Evolutionary conservation across 1,140 invertebrate genomes (phyloP).

Genomic region (Dolichoris vasculosae): DNA sequence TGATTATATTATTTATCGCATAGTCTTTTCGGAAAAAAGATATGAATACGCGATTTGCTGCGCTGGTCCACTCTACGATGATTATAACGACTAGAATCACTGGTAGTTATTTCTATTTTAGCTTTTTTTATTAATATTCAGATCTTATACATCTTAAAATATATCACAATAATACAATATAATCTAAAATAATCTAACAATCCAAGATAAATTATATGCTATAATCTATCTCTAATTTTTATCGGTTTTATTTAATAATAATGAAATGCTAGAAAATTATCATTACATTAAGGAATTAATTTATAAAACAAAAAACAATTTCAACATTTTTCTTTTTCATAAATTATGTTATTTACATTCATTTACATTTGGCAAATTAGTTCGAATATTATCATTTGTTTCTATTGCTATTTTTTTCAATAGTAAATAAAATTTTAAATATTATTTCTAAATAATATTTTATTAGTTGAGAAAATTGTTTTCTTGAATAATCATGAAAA

Average conservation of each 20-base stretch:
- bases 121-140: slow-evolving; percentile 25
- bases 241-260: neutral
- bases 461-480: neutral
- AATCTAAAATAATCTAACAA: neutral
- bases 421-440: neutral
- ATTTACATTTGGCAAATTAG: slow-evolving; percentile 25
- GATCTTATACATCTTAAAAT: slow-evolving; percentile 15
- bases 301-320: neutral
- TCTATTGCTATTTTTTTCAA: neutral
- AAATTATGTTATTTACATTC: neutral
- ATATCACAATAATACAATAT: slow-evolving; percentile 59
- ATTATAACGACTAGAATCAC: slow-evolving; percentile 16
- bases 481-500: neutral
- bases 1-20: neutral
- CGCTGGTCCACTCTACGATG: slow-evolving; percentile 29
- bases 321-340: neutral
- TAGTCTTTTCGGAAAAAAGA: slow-evolving; percentile 14
- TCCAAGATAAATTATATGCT: neutral
- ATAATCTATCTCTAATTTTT: neutral
- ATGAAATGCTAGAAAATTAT: neutral
- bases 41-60: slow-evolving; percentile 33
- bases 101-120: slow-evolving; percentile 19
- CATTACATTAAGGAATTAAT: neutral
- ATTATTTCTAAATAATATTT: neutral
- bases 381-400: slow-evolving; percentile 5